Evolutionary conservation across 2,113 vertebrate genomes (phyloP).

Genomic region (Chauna torquata): DNA sequence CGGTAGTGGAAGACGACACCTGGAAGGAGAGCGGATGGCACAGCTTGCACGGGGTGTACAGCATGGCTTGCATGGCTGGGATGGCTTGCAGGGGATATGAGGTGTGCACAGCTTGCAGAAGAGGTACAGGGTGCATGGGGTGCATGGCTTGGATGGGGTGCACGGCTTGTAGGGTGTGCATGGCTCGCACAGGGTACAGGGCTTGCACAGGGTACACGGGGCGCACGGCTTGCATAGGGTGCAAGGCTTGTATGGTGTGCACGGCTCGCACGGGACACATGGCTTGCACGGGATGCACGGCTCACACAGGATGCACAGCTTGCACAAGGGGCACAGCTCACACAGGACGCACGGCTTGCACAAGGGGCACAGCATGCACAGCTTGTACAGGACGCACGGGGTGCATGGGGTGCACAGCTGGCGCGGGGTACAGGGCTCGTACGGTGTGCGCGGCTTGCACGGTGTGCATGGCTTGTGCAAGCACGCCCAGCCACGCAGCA

Average conservation of each 20-base stretch:
- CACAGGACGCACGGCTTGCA: neutral
- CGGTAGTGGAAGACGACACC: constrained; percentile 96
- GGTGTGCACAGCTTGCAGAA: neutral
- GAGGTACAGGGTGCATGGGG: neutral
- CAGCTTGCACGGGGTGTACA: neutral
- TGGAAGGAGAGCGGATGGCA: constrained; percentile 34
- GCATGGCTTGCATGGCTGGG: too few relatives aligned
- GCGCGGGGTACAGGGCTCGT: neutral
- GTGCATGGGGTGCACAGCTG: neutral
- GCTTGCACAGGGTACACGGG: neutral
- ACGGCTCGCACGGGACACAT: neutral
- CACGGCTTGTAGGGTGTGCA: rapidly evolving
- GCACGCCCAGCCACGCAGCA: neutral
- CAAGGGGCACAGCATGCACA: rapidly evolving
- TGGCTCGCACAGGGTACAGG: neutral
- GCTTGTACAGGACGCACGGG: neutral
- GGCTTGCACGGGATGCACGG: neutral
- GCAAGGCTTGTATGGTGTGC: too few relatives aligned
- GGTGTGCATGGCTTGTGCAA: rapidly evolving
- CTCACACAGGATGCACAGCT: neutral
- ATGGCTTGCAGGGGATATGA: rapidly evolving
- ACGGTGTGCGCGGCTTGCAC: too few relatives aligned
- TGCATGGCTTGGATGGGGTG: rapidly evolving
- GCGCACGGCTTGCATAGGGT: neutral
- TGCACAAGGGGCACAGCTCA: rapidly evolving